Conservation (phyloP, 2,113 vertebrate species). For the Larimichthys polyactis region DNA sequence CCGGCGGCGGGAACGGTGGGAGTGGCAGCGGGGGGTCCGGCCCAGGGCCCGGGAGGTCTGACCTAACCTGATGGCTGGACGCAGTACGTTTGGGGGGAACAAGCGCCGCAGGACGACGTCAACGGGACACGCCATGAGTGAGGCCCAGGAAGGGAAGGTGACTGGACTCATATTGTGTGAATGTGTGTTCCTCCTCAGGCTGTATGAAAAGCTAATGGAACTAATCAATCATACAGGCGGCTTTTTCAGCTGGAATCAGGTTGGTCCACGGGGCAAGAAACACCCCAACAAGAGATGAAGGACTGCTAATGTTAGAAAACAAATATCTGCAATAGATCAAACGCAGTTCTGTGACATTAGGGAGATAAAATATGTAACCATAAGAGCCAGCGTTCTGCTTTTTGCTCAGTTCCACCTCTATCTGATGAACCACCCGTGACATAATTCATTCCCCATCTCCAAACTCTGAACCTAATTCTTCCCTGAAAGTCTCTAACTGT, state of each 20-base stretch:
- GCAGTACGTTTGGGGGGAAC: conserved; percentile 67
- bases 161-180: not conserved
- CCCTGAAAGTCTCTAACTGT: not conserved
- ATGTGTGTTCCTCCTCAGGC: not conserved
- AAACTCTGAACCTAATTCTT: not conserved
- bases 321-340: not conserved
- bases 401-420: not conserved
- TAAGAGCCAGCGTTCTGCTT: not conserved
- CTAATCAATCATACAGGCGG: not conserved
- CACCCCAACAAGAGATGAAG: not conserved
- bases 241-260: not conserved
- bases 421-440: not conserved
- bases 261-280: not conserved
- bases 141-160: conserved; percentile 87
- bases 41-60: conserved; percentile 48
- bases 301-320: not conserved
- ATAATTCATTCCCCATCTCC: not conserved
- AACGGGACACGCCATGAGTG: conserved; percentile 71
- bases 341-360: not conserved
- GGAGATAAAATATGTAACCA: not conserved
- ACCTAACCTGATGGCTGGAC: conserved; percentile 67
- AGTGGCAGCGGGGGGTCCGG: conserved; percentile 20
- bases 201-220: not conserved
- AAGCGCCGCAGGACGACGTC: conserved; percentile 72
- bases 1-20: conserved; percentile 23